Evolutionary conservation across 2,797 vertebrate genomes (phyloP), one percentile per base, ranked within the genome.

Genomic region (Platyrinchus mystaceus): DNA sequence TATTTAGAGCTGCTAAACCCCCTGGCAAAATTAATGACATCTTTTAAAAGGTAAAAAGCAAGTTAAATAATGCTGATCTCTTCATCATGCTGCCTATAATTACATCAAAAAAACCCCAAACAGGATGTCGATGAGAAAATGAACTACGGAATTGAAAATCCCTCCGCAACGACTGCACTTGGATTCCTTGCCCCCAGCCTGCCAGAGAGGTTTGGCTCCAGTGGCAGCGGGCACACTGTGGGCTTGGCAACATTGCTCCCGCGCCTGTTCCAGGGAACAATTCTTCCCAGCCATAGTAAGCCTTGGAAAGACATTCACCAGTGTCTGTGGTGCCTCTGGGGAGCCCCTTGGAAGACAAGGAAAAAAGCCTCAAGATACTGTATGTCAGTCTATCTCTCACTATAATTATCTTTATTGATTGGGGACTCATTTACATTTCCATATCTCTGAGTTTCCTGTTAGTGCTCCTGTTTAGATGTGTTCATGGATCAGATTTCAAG

Each of bases 341-440:
- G 96, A 97, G 62, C 69, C 89, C 81, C 90, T 94, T 87, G 90
- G 92, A 95, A 97, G 93, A 91, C 90, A 85, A 94, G 94, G 46
- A 94, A 78, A 94, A 96, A 95, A 94, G 92, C 92, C 92, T 94
- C 84, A 47, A 94, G 95, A 96, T 59, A 92, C 87, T 96, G 85
- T 78, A 78, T 84, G 91, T 94, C 95, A 94, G 94, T 93, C 94
- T 96, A 67, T 92, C 93, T 96, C 94, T 94, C 89, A 60, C 85
- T 95, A 87, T 96, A 96, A 96, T 95, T 96, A 95, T 95, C 96
- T 95, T 93, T 96, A 95, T 96, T 96, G 96, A 97, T 93, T 94
- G 92, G 89, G 64, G 87, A 94, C 73, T 89, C 92, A 94, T 96
- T 96, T 96, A 59, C 94, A 96, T 94, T 96, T 94, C 94, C 85